phyloP scores from a whole-genome alignment of 2,888 invertebrate genomes.

The Microplitis deprimator region DNA sequence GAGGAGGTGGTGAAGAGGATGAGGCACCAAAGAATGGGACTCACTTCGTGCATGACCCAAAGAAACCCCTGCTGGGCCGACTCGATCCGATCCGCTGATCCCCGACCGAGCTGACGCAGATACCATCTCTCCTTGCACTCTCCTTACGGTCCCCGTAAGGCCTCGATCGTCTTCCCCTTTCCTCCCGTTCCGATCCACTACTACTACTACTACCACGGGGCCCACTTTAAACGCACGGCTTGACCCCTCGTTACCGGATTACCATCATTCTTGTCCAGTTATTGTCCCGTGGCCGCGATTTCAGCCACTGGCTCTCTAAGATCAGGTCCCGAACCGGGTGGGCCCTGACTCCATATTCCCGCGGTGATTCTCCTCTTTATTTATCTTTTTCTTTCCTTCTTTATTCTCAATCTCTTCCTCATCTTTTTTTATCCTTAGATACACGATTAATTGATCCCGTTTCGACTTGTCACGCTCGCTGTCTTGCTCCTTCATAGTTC shows the following conservation, averaged over 20 bases:
- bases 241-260: conserved; percentile 49
- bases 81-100: conserved; percentile 70
- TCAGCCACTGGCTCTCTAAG: conserved; percentile 29
- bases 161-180: conserved; percentile 34
- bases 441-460: conserved; percentile 43
- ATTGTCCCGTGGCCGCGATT: conserved; percentile 40
- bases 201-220: conserved; percentile 18
- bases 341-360: conserved; percentile 15
- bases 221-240: conserved; percentile 28
- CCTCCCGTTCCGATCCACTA: neutral
- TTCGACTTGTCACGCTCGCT: conserved; percentile 41
- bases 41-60: conserved; percentile 70
- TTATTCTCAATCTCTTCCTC: conserved; percentile 12
- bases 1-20: neutral
- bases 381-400: conserved; percentile 33
- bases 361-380: conserved; percentile 1
- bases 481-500: conserved; percentile 41
- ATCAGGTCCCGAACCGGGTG: conserved; percentile 30
- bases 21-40: conserved; percentile 61
- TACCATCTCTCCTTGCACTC: conserved; percentile 67
- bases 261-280: conserved; percentile 48
- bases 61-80: conserved; percentile 70
- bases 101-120: conserved; percentile 70
- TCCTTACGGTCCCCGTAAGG: conserved; percentile 39
- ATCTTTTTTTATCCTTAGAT: conserved; percentile 23